phyloP scores from a whole-genome alignment of 1,140 invertebrate species.

The Plutomurus gul region DNA sequence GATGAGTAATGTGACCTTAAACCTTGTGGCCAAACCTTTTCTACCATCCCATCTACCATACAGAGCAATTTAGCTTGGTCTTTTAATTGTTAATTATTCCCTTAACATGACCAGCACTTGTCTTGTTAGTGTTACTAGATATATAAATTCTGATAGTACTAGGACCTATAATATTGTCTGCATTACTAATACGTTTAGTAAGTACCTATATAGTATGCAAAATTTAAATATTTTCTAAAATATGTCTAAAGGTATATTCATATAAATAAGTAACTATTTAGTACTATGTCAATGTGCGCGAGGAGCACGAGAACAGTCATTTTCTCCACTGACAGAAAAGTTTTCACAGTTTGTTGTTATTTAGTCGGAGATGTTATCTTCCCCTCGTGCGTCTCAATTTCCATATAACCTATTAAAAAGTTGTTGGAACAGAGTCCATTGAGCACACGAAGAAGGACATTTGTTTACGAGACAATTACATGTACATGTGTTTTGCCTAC shows the following conservation, averaged over 20 bases:
- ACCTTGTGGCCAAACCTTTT: background rate
- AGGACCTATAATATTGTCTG: no score
- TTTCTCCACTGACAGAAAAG: no score
- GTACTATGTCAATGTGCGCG: no score
- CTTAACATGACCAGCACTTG: background rate
- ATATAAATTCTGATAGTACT: no score
- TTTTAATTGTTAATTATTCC: slow-evolving; percentile 17
- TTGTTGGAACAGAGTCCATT: background rate
- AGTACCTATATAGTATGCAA: no score
- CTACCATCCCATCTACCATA: background rate
- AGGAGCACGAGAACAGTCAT: no score
- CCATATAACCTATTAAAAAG: background rate
- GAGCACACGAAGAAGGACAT: background rate
- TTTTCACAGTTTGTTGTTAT: no score
- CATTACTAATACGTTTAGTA: no score
- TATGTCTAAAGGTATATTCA: no score
- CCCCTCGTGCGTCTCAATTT: background rate
- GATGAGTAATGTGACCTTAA: slow-evolving; percentile 23
- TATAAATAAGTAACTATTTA: no score
- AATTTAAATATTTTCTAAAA: no score
- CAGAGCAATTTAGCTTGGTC: background rate
- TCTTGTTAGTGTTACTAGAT: background rate
- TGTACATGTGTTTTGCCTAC: background rate
- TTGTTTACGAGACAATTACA: slow-evolving; percentile 18
- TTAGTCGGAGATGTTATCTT: no score